A percentile compares a stretch with the other conserved stretches of the same genome.
phyloP scores from a whole-genome alignment of 2,113 vertebrate species.

The Amphiprion percula region DNA sequence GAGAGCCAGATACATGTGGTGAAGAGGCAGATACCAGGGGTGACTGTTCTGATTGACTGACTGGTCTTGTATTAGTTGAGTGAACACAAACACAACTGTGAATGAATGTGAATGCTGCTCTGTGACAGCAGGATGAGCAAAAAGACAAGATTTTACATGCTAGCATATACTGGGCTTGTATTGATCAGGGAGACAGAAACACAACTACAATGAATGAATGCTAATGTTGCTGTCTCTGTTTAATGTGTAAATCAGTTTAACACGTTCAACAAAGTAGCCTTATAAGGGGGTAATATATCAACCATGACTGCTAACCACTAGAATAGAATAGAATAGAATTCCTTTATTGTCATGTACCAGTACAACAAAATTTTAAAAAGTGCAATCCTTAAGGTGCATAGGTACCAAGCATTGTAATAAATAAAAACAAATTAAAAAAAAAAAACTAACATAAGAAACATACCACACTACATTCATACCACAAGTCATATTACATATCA shows the following conservation, averaged over 20 bases:
- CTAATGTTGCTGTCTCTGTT: background rate
- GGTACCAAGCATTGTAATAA: too few relatives aligned
- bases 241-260: background rate
- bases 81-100: slow-evolving; percentile 22
- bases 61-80: background rate
- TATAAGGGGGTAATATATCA: too few relatives aligned
- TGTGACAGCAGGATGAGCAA: slow-evolving; percentile 7
- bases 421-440: too few relatives aligned
- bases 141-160: background rate
- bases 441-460: too few relatives aligned
- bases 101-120: background rate
- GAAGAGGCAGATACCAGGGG: background rate
- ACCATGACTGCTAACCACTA: too few relatives aligned
- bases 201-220: background rate
- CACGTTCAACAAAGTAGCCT: too few relatives aligned
- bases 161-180: background rate
- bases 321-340: too few relatives aligned
- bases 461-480: too few relatives aligned
- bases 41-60: background rate
- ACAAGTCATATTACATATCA: too few relatives aligned
- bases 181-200: background rate
- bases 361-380: too few relatives aligned
- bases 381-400: too few relatives aligned
- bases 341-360: too few relatives aligned
- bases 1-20: background rate